These are phyloP conservation scores for Porites rus DNA, from an alignment of 92 coral and sea anemone genomes.

Conservation along the genomic window DNA sequence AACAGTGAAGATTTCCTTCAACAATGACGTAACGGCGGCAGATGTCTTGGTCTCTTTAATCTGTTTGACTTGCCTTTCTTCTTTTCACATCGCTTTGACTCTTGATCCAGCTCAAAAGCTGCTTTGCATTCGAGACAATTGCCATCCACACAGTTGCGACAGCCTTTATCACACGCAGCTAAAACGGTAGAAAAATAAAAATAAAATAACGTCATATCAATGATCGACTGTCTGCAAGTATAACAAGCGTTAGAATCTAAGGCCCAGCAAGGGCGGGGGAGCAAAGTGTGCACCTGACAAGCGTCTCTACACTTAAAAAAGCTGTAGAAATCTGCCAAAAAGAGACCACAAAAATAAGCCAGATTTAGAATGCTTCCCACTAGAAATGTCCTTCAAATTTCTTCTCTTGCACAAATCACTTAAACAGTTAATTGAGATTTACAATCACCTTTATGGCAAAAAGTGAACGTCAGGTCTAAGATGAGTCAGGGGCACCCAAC, in stretches of 20 bases:
- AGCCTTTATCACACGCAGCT: conserved; percentile 6
- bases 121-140: not conserved
- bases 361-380: not conserved
- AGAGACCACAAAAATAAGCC: not conserved
- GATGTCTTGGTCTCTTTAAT: too few relatives aligned
- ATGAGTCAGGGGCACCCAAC: too few relatives aligned
- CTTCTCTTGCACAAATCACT: too few relatives aligned
- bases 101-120: not conserved
- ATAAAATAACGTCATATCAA: not conserved
- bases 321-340: too few relatives aligned
- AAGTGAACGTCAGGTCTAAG: too few relatives aligned
- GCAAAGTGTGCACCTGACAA: not conserved
- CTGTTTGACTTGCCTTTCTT: conserved; percentile 9
- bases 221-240: not conserved
- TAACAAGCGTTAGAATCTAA: too few relatives aligned
- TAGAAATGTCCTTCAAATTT: too few relatives aligned
- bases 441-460: too few relatives aligned
- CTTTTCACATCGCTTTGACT: not conserved
- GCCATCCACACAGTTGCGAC: not conserved
- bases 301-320: not conserved
- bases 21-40: too few relatives aligned
- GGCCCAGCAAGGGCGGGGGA: not conserved
- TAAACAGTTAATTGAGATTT: too few relatives aligned
- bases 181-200: not conserved
- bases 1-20: too few relatives aligned